Percentiles rank a stretch among this genome's conserved stretches.
Evolutionary conservation across 2,113 vertebrate genomes (phyloP).

Genomic region (Aegotheles bennettii): DNA sequence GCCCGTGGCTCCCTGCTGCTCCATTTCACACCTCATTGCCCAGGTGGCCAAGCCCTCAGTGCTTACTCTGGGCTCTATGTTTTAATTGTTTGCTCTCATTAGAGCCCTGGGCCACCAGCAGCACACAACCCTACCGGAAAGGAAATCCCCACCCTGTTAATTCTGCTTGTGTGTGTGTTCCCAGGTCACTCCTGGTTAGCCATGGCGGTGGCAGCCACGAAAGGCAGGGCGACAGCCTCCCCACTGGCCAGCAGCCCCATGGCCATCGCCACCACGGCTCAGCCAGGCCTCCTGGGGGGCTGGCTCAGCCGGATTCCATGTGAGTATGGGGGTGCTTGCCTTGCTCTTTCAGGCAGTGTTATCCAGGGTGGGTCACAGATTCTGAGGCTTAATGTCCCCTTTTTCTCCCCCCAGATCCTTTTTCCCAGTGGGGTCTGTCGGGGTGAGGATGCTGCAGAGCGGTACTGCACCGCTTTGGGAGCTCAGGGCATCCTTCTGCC

Average conservation of each 20-base stretch:
- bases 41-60: background rate
- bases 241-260: accelerated
- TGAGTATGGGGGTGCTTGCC: slow-evolving; percentile 50
- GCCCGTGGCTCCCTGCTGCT: background rate
- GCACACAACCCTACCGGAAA: background rate
- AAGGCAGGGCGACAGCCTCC: background rate
- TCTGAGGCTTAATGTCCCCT: background rate
- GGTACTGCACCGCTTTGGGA: accelerated
- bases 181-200: background rate
- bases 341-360: background rate
- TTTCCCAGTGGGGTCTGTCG: background rate
- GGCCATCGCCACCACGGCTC: background rate
- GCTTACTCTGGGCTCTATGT: background rate
- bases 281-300: background rate
- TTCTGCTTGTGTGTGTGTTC: background rate
- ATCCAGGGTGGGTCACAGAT: background rate
- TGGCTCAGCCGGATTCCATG: slow-evolving; percentile 74
- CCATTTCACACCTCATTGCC: background rate
- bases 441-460: background rate
- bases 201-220: background rate
- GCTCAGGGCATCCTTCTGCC: background rate
- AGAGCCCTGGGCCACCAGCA: background rate
- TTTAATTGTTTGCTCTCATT: slow-evolving; percentile 20
- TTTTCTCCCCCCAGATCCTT: background rate
- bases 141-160: background rate